Percentiles rank a stretch among this genome's conserved stretches.
phyloP scores from a whole-genome alignment of 2,797 vertebrate species.

The Sandelia bainsii region DNA sequence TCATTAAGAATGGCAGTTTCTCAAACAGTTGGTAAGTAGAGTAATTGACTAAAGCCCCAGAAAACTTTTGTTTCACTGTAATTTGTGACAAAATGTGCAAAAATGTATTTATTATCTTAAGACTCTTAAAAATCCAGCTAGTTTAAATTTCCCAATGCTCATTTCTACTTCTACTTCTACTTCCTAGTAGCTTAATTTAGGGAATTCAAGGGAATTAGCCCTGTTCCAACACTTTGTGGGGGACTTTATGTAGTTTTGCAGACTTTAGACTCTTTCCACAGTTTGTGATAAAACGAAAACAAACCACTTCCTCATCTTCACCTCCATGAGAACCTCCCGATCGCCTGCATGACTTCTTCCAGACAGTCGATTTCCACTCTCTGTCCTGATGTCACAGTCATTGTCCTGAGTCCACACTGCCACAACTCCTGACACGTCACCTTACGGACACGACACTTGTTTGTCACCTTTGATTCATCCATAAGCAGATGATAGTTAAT shows the following conservation, averaged over 20 bases:
- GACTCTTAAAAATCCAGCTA: background rate
- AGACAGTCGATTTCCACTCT: constrained; percentile 85
- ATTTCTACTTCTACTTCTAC: no score
- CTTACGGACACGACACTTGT: constrained; percentile 67
- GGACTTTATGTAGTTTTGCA: no score
- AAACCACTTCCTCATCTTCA: constrained; percentile 8
- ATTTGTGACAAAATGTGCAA: background rate
- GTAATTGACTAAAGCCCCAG: no score
- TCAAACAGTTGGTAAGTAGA: no score
- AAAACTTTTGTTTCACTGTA: background rate
- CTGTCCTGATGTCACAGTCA: constrained; percentile 74
- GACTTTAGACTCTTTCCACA: no score
- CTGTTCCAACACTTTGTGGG: no score
- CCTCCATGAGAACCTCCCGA: constrained; percentile 76
- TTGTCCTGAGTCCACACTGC: constrained; percentile 88
- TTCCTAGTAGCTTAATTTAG: no score
- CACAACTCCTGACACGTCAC: constrained; percentile 81
- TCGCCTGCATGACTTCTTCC: constrained; percentile 56
- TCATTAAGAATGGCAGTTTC: no score
- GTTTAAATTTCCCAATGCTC: no score
- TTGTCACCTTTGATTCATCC: constrained; percentile 15
- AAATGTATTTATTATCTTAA: background rate
- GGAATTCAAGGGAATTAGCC: no score
- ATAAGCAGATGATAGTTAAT: background rate
- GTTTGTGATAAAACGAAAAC: no score